Conservation (phyloP, 2,797 vertebrate genomes). For the Rhabdomys pumilio region DNA sequence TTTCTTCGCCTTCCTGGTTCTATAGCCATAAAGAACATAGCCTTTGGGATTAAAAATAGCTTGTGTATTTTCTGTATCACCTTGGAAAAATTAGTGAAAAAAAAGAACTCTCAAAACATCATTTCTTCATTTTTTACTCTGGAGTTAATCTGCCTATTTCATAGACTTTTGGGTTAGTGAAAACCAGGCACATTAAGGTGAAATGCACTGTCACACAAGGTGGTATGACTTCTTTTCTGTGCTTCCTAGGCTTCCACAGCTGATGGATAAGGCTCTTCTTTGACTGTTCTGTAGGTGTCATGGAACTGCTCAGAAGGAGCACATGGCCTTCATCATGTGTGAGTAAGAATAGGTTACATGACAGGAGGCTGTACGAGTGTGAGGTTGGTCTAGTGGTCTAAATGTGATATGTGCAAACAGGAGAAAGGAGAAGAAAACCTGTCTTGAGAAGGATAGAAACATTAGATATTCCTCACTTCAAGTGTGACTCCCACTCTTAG, state of each 20-base stretch:
- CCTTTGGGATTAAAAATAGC: slow-evolving; percentile 22
- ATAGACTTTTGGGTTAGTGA: slow-evolving; percentile 1
- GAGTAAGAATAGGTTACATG: not conserved
- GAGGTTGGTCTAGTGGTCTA: slow-evolving; percentile 17
- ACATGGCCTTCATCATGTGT: not conserved
- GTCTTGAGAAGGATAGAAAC: not conserved
- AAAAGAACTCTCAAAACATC: slow-evolving; percentile 6
- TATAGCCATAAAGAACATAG: not conserved
- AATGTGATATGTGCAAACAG: not conserved
- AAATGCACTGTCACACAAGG: not conserved
- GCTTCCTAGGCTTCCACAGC: not conserved
- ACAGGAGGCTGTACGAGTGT: not conserved
- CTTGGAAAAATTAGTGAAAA: slow-evolving; percentile 24
- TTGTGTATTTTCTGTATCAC: slow-evolving; percentile 12
- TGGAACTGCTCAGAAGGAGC: not conserved
- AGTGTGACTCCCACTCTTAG: not conserved
- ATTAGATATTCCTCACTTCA: not conserved
- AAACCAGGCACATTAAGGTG: not conserved
- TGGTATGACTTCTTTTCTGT: slow-evolving; percentile 9
- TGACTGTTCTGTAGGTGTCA: not conserved
- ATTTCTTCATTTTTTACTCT: slow-evolving; percentile 59
- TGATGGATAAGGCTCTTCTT: not conserved
- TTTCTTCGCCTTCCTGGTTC: not conserved
- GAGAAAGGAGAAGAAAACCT: not conserved
- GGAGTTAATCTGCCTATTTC: not conserved